Evolutionary conservation across 2,113 vertebrate species (phyloP), one percentile per base, ranked within the genome.

Genomic region (Rallus limicola): DNA sequence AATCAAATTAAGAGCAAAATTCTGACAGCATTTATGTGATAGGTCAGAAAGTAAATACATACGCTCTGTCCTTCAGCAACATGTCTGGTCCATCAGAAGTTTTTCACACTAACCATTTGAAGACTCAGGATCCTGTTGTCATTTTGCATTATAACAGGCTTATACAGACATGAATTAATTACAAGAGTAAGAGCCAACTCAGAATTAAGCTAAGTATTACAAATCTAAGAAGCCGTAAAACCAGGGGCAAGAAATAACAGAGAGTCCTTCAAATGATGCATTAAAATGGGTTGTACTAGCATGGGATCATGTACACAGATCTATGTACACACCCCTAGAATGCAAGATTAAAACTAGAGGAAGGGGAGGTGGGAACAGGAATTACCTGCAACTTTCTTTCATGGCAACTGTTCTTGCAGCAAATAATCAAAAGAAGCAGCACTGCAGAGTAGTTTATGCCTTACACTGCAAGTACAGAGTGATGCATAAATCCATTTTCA

Each of bases 1-100:
- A 95, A 96, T 95, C 86, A 96, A 62, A 86, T 46, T 34, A 79
- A 93, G 53, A 72, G 40, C 77, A 91, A 65, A 91, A 93, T 94
- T 82, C 62, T 80, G 92, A 91, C 77, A 79, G 67, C 63, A 38
- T 82, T 89, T 84, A 53, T 82, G 40, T 42, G 76, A 76, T 50
- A 62, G 59, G 81, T 93, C 86, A 93, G 29, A 86, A 94, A 91
- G 83, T 76, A 96, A 91, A 94, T 62, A 87, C 52, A 86, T 17
- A 42, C 38, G 60, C 76, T 31, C 40, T 56, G 77, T 81, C 93
- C 96, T 97, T 92, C 88, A 88, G 69, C 76, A 95, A 53, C 69
- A 53, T 1, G 20, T 36, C 48, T 5, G 7, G 31, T 44, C 58
- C 56, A 88, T 71, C 72, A 81, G 17, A 86, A 88, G 46, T 62